Conservation (phyloP, 2,797 vertebrate species). For the Myotis planiceps region DNA sequence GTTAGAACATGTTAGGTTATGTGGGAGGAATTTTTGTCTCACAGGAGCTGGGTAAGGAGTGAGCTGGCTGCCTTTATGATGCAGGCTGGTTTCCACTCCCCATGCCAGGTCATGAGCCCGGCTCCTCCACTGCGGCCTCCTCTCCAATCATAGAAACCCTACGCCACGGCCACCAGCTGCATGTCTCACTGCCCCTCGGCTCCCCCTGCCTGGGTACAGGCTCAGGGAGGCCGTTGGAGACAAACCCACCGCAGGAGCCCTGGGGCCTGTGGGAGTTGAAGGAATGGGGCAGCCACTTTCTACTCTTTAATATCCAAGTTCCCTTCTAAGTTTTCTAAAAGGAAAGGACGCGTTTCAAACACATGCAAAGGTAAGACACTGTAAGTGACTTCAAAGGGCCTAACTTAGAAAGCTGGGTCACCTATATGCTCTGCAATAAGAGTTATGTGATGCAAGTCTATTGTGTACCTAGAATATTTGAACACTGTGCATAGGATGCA, state of each 20-base stretch:
- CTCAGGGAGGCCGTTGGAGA: neutral
- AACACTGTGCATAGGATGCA: neutral
- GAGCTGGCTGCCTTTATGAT: neutral
- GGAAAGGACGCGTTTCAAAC: neutral
- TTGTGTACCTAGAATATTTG: neutral
- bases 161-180: neutral
- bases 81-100: too few species aligned
- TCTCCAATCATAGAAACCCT: neutral
- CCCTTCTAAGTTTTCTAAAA: neutral
- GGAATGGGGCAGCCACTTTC: neutral
- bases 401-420: neutral
- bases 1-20: neutral
- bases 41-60: neutral
- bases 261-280: neutral
- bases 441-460: neutral
- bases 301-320: neutral
- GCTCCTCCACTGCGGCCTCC: neutral
- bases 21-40: neutral
- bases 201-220: neutral
- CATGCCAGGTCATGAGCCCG: accelerated
- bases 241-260: neutral
- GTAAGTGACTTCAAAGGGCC: neutral
- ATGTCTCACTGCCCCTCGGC: neutral
- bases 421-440: neutral
- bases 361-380: neutral